Percentiles rank a stretch among this genome's conserved stretches.
Evolutionary conservation across 2,113 vertebrate species (phyloP).

Genomic region (Gymnarchus niloticus): DNA sequence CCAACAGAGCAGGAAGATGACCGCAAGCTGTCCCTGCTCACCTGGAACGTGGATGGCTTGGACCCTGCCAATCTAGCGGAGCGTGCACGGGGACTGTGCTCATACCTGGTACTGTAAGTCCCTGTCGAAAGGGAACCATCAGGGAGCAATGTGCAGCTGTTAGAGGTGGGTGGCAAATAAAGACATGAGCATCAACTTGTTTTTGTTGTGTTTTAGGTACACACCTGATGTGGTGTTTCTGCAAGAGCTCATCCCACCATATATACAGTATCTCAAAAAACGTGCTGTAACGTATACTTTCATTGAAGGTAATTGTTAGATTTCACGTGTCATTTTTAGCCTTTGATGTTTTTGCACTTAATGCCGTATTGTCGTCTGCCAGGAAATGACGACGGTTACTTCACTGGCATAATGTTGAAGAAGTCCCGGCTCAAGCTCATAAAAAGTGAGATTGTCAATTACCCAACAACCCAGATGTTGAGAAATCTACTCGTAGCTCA

Average conservation of each 20-base stretch:
- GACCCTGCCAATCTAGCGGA: slow-evolving; percentile 70
- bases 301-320: slow-evolving; percentile 69
- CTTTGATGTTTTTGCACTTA: not conserved
- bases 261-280: slow-evolving; percentile 73
- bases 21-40: slow-evolving; percentile 70
- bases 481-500: slow-evolving; percentile 84
- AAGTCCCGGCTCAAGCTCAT: slow-evolving; percentile 76
- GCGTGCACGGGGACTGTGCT: slow-evolving; percentile 77
- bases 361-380: slow-evolving; percentile 20
- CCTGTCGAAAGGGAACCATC: not conserved
- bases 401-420: slow-evolving; percentile 85
- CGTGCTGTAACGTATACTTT: slow-evolving; percentile 74
- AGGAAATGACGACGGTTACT: slow-evolving; percentile 83
- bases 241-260: slow-evolving; percentile 80
- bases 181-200: not conserved
- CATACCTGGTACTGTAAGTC: slow-evolving; percentile 77
- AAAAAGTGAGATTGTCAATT: slow-evolving; percentile 71
- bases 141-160: not conserved
- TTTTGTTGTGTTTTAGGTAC: slow-evolving; percentile 65
- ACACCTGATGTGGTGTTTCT: slow-evolving; percentile 87
- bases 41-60: slow-evolving; percentile 92
- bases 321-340: not conserved
- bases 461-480: slow-evolving; percentile 82
- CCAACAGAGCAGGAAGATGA: slow-evolving; percentile 56
- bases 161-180: not conserved